Evolutionary conservation across 2,797 vertebrate species (phyloP).

Genomic region (Platyrinchus mystaceus): DNA sequence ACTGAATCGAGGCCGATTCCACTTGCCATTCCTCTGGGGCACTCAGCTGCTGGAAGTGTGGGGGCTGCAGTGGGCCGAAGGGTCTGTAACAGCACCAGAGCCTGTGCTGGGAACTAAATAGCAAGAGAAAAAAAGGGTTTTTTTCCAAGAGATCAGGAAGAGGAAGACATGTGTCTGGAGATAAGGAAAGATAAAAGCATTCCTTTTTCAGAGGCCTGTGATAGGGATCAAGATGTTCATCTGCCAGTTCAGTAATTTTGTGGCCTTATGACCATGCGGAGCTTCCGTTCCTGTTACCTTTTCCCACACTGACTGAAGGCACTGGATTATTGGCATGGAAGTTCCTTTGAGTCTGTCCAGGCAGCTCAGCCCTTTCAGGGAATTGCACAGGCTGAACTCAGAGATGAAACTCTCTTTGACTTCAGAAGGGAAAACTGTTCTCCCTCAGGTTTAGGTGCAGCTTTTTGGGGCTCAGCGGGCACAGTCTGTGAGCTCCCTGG

Average conservation of each 20-base stretch:
- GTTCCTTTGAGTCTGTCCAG: not conserved
- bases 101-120: not conserved
- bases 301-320: conserved; percentile 38
- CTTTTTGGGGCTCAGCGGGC: not conserved
- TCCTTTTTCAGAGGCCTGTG: not conserved
- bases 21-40: not conserved
- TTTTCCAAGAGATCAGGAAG: conserved; percentile 36
- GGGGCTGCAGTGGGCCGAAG: not conserved
- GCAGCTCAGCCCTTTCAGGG: not conserved
- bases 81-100: not conserved
- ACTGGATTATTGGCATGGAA: not conserved
- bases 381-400: not conserved
- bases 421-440: not conserved
- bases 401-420: not conserved
- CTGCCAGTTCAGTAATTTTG: conserved; percentile 45
- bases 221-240: conserved; percentile 42
- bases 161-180: conserved; percentile 57
- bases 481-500: not conserved
- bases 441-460: not conserved
- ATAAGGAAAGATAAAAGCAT: conserved; percentile 66
- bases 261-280: not conserved
- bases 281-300: conserved; percentile 35
- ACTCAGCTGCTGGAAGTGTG: not conserved
- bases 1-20: not conserved
- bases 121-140: not conserved